Conservation (phyloP, 2,797 vertebrate genomes). For the Synanceia verrucosa region DNA sequence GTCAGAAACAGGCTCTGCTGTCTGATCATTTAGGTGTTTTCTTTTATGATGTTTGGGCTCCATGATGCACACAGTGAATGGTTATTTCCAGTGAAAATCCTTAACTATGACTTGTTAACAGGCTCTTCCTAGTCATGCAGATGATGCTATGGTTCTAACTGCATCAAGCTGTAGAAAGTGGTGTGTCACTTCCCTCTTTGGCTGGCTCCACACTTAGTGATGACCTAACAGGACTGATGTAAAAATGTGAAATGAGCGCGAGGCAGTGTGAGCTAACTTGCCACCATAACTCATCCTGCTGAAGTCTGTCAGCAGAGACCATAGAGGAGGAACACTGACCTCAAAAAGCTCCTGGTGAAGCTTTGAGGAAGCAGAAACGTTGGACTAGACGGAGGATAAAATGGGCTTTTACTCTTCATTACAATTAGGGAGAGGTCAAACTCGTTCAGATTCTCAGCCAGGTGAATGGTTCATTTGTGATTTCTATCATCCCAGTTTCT, state of each 20-base stretch:
- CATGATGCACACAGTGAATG: neutral
- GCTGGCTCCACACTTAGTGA: constrained; percentile 30
- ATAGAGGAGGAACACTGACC: neutral
- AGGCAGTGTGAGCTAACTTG: neutral
- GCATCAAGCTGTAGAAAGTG: constrained; percentile 1
- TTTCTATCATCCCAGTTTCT: no score
- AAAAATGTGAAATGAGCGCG: constrained; percentile 21
- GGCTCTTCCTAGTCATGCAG: neutral
- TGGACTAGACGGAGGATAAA: neutral
- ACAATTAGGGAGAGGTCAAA: neutral
- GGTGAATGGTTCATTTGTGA: neutral
- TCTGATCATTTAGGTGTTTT: neutral
- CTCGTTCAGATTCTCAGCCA: neutral
- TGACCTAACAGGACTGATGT: constrained; percentile 35
- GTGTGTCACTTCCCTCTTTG: constrained; percentile 26
- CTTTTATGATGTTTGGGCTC: neutral
- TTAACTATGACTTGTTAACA: neutral
- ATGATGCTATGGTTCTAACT: neutral
- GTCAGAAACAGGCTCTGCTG: neutral
- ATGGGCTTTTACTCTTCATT: neutral
- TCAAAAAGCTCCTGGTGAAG: neutral
- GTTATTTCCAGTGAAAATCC: neutral
- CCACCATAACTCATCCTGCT: neutral
- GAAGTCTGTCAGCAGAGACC: neutral
- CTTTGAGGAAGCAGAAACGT: neutral